Evolutionary conservation across 2,797 vertebrate species (phyloP).

Genomic region (Rhinophrynus dorsalis): DNA sequence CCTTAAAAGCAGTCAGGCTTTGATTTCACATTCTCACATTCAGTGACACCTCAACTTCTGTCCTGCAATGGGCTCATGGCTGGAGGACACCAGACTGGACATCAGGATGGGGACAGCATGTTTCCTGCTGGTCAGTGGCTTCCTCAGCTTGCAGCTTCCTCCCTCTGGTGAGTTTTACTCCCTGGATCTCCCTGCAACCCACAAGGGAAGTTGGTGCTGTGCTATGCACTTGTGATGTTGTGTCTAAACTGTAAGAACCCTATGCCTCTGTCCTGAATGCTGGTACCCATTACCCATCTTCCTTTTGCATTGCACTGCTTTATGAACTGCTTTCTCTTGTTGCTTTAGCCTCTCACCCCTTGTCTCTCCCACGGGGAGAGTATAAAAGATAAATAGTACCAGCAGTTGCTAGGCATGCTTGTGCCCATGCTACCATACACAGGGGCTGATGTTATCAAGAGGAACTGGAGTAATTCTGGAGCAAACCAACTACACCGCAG

Average conservation of each 20-base stretch:
- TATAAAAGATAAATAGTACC: slow-evolving; percentile 12
- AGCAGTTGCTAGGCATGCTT: neutral
- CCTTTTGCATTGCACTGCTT: neutral
- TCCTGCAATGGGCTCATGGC: slow-evolving; percentile 48
- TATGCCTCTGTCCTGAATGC: neutral
- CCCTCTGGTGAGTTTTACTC: slow-evolving; percentile 42
- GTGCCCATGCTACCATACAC: neutral
- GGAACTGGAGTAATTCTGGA: no score
- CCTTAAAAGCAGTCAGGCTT: slow-evolving; percentile 31
- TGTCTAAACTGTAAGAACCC: neutral
- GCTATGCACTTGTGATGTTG: neutral
- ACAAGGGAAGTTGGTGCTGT: neutral
- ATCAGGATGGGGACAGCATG: slow-evolving; percentile 45
- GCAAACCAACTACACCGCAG: no score
- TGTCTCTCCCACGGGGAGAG: neutral
- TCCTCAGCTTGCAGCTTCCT: slow-evolving; percentile 42
- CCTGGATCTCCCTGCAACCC: neutral
- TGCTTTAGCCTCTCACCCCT: slow-evolving; percentile 30
- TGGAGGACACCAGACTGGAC: slow-evolving; percentile 40
- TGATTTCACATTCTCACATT: slow-evolving; percentile 12
- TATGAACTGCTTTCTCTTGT: slow-evolving; percentile 2
- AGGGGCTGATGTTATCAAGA: no score
- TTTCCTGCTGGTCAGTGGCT: slow-evolving; percentile 46
- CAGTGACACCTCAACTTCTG: slow-evolving; percentile 42
- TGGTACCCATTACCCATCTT: neutral